Conservation (phyloP, 2,888 invertebrate genomes). For the Hemaris fuciformis region DNA sequence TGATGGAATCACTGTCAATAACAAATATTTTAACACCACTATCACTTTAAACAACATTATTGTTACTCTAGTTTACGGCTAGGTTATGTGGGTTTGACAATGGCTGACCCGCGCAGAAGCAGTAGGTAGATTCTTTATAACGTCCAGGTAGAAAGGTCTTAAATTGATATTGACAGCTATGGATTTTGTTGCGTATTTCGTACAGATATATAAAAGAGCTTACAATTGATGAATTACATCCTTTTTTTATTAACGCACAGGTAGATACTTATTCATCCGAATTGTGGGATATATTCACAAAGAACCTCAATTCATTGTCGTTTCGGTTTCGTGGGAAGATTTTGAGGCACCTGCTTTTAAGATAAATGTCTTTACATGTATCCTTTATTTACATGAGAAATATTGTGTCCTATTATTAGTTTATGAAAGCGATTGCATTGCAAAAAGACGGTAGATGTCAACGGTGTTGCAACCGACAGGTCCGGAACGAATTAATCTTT, state of each 20-base stretch:
- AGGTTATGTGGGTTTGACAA: conserved; percentile 69
- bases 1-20: not conserved
- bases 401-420: not conserved
- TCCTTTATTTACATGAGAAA: not conserved
- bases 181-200: conserved; percentile 37
- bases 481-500: not conserved
- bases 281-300: conserved; percentile 13
- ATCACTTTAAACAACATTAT: conserved; percentile 17
- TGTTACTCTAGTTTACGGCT: conserved; percentile 22
- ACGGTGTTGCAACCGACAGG: not conserved
- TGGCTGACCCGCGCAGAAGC: conserved; percentile 67
- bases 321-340: conserved; percentile 33
- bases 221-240: conserved; percentile 7
- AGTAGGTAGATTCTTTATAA: conserved; percentile 39
- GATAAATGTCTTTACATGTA: not conserved
- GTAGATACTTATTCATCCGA: conserved; percentile 17
- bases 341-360: conserved; percentile 19
- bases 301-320: not conserved
- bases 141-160: conserved; percentile 43
- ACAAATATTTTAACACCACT: conserved; percentile 12
- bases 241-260: conserved; percentile 12
- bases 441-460: not conserved
- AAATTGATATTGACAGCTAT: conserved; percentile 41
- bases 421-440: not conserved
- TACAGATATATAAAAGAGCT: conserved; percentile 17